Percentiles rank a stretch among this genome's conserved stretches.
Conservation (phyloP, 2,797 vertebrate genomes). For the Phylloscopus collybita region DNA sequence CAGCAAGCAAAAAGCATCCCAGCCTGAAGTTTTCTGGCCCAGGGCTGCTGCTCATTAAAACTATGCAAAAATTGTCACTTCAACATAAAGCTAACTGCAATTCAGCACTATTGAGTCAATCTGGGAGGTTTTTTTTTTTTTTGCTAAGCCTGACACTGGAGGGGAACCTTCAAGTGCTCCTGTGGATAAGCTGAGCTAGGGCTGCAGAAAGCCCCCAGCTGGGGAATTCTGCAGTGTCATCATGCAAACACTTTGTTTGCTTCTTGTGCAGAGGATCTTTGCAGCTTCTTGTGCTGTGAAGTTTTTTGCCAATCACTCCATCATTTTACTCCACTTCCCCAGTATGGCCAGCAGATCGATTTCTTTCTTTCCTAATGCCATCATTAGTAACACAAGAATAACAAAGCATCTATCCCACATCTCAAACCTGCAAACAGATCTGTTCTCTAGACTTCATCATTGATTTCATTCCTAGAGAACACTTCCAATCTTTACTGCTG, state of each 20-base stretch:
- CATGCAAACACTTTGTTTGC: not conserved
- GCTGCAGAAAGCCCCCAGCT: not conserved
- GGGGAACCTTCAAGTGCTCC: not conserved
- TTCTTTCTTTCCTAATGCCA: slow-evolving; percentile 41
- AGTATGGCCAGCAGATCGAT: slow-evolving; percentile 43
- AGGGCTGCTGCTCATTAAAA: slow-evolving; percentile 56
- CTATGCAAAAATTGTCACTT: slow-evolving; percentile 23
- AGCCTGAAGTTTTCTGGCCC: slow-evolving; percentile 42
- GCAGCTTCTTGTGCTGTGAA: not conserved
- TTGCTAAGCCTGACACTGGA: not conserved
- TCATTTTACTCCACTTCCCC: slow-evolving; percentile 54
- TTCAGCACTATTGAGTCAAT: slow-evolving; percentile 6
- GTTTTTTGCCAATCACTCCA: slow-evolving; percentile 53
- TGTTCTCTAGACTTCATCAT: not conserved
- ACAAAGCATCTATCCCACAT: slow-evolving; percentile 29
- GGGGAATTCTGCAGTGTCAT: not conserved
- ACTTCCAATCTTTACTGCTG: slow-evolving; percentile 34
- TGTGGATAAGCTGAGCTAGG: not conserved
- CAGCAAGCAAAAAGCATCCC: not conserved
- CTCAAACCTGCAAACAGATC: slow-evolving; percentile 61
- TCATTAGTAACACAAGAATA: slow-evolving; percentile 43
- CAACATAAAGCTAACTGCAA: slow-evolving; percentile 42
- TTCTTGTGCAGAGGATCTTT: not conserved
- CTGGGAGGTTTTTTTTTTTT: not conserved
- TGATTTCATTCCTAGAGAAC: slow-evolving; percentile 65